Base-by-base conservation (phyloP, 2,797 vertebrate species). In the Glossophaga mutica region DNA sequence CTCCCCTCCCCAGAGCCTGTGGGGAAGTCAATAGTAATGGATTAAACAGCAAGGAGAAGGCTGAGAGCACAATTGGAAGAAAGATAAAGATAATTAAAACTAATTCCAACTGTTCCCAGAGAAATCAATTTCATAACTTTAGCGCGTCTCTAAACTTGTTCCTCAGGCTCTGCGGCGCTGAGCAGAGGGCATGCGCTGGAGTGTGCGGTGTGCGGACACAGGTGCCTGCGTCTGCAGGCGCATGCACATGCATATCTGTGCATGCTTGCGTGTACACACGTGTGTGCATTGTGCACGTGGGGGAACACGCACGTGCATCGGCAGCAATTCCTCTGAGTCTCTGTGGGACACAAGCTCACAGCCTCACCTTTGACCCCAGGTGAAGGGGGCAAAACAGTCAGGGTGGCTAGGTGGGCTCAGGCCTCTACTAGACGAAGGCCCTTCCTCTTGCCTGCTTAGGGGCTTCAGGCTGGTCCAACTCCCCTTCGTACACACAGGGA, bases 71-170 rank as follows among this genome's bases (percentile, higher is more conserved):
- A 98, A 97, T 92, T 93, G 97, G 97, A 97, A 96, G 96, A 97
- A 97, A 97, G 96, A 98, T 97, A 97, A 98, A 97, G 97, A 97
- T 98, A 97, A 98, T 98, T 97, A 97, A 98, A 98, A 97, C 97
- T 97, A 97, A 98, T 97, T 97, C 96, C 91, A 95, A 95, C 96
- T 96, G 94, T 93, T 97, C 70, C 65, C 68, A 92, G 97, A 98
- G 96, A 96, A 97, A 97, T 98, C 97, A 97, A 97, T 97, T 97
- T 97, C 96, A 97, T 97, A 98, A 98, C 94, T 97, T 96, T 73
- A 32, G 50, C 6, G 46, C 26, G 3, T 96, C 93, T 91, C 91
- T 95, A 78, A 94, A 95, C 95, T 91, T 96, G 90, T 48, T 96
- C 87, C 95, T 0, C 42, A 85, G 89, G 87, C 83, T 91, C 86